A percentile compares a stretch with the other conserved stretches of the same genome.
Evolutionary conservation across 2,797 vertebrate genomes (phyloP).

Genomic region (Diglossa cyanea): DNA sequence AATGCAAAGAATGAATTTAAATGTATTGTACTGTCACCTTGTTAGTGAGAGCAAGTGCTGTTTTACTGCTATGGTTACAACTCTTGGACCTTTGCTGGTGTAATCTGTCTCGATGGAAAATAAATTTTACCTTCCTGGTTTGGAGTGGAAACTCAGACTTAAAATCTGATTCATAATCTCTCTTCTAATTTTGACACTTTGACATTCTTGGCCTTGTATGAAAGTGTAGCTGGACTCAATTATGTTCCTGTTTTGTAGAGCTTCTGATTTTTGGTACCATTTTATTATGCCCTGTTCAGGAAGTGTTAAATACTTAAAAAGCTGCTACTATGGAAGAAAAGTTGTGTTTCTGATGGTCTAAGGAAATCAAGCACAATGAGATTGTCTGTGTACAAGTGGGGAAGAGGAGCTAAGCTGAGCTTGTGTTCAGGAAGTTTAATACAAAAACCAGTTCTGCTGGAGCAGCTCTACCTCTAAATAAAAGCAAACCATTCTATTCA

Average conservation of each 20-base stretch:
- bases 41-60: background rate
- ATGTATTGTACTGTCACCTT: background rate
- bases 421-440: background rate
- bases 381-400: background rate
- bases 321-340: background rate
- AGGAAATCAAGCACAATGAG: background rate
- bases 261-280: background rate
- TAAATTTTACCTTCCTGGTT: background rate
- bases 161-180: background rate
- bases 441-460: background rate
- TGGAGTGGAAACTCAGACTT: background rate
- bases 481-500: background rate
- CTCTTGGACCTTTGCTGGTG: background rate
- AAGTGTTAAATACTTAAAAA: background rate
- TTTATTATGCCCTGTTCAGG: background rate
- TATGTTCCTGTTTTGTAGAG: background rate
- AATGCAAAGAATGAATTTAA: background rate
- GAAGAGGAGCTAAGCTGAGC: background rate
- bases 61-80: background rate
- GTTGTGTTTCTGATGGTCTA: background rate
- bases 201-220: background rate
- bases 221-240: background rate
- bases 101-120: background rate
- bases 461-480: background rate
- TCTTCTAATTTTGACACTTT: background rate